Evolutionary conservation across 2,797 vertebrate genomes (phyloP), one percentile per base, ranked within the genome.

Genomic region (Pteropus rufus): DNA sequence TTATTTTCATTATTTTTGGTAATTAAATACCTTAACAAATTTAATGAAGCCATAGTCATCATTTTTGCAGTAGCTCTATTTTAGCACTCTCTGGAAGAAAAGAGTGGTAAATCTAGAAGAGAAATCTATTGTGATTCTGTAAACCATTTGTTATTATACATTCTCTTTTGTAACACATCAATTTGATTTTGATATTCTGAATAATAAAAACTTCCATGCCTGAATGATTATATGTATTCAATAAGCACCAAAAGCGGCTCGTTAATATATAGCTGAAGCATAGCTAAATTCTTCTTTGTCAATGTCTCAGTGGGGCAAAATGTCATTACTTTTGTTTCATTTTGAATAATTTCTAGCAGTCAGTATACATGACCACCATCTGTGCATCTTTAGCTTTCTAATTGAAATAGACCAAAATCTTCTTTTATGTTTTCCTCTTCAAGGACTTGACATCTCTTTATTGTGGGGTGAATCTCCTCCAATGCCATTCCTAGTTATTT

Each of bases 11-110:
- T 97, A 92, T 99, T 98, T 98, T 98, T 99, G 96, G 99, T 98
- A 26, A 99, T 84, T 41, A 99, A 97, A 94, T 99, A 99, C 67
- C 99, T 99, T 82, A 99, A 97, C 69, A 99, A 98, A 98, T 99
- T 99, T 83, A 99, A 98, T 67, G 98, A 99, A n/a, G 98, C 99
- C 99, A 99, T 99, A 94, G 99, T 98, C 98, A 97, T 99, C 99
- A 99, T 44, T 97, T 98, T 72, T 99, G 98, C 11, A 99, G 98
- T 95, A 99, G 97, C 98, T 98, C 98, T 0, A 97, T 99, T 97
- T 99, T 98, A 49, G 98, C 97, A 44, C 98, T 99, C 97, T 99
- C 98, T 89, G 99, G 98, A 94, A 99, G 98, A 95, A 95, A 95
- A 94, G 39, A 99, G 96, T 36, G 98, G 98, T 85, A 98, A 97